Conservation (phyloP, 2,113 vertebrate species). For the Cynopterus brachyotis region DNA sequence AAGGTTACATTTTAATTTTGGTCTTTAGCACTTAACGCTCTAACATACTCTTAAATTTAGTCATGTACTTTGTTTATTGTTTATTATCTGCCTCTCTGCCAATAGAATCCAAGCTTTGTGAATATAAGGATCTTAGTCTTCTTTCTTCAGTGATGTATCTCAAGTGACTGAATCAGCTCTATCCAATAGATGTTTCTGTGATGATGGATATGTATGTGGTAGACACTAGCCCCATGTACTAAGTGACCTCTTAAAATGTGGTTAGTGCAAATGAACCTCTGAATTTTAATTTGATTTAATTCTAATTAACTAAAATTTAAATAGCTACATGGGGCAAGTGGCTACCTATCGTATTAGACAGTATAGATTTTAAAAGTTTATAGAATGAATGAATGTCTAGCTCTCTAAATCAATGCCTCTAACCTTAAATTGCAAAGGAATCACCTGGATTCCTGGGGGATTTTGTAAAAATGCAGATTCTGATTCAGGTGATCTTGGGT, state of each 20-base stretch:
- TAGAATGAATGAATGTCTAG: not conserved
- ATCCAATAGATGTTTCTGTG: not conserved
- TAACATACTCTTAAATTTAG: not conserved
- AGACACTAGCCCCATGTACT: not conserved
- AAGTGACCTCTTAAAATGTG: not conserved
- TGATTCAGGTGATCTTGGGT: not conserved
- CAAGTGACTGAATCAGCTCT: not conserved
- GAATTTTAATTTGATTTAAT: constrained; percentile 28
- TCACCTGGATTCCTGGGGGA: not conserved
- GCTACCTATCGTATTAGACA: not conserved
- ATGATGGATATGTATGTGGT: not conserved
- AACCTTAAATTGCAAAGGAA: not conserved
- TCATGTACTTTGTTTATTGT: not conserved
- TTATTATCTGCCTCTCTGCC: not conserved
- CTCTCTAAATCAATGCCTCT: not conserved
- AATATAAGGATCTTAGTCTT: not conserved
- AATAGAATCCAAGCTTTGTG: not conserved
- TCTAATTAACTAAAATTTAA: not conserved
- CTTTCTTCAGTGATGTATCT: not conserved
- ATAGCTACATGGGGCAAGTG: not conserved
- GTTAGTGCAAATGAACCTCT: not conserved
- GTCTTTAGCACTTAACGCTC: not conserved
- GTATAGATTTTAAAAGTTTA: not conserved
- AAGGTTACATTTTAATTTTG: not conserved
- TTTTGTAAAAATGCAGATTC: constrained; percentile 23